Evolutionary conservation across 2,797 vertebrate species (phyloP).

Genomic region (Xenentodon cancila): DNA sequence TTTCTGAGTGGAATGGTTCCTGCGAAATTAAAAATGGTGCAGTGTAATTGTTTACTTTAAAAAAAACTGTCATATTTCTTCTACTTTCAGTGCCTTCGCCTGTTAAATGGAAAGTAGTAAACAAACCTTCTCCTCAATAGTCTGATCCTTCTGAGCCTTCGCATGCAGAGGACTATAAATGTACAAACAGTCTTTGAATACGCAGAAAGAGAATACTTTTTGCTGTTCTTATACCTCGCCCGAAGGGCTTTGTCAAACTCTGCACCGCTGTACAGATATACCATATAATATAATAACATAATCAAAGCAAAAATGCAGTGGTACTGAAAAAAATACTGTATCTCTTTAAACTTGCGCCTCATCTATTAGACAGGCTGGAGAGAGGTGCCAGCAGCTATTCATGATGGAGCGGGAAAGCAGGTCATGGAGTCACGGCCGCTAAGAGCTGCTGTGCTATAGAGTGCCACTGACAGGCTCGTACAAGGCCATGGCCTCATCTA

Average conservation of each 20-base stretch:
- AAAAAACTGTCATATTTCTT: slow-evolving; percentile 1
- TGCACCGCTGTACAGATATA: slow-evolving; percentile 56
- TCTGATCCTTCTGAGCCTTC: slow-evolving; percentile 45
- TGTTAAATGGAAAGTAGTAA: slow-evolving; percentile 14
- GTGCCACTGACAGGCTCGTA: slow-evolving; percentile 77
- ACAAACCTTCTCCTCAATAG: slow-evolving; percentile 26
- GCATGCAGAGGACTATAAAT: slow-evolving; percentile 32
- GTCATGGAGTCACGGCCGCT: slow-evolving; percentile 82
- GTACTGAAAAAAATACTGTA: slow-evolving; percentile 37
- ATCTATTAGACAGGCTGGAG: slow-evolving; percentile 76
- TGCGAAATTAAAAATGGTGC: slow-evolving; percentile 7
- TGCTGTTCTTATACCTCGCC: slow-evolving; percentile 72
- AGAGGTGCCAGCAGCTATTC: slow-evolving; percentile 80
- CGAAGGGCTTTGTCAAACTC: slow-evolving; percentile 73
- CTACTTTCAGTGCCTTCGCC: slow-evolving; percentile 17
- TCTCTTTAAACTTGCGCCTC: slow-evolving; percentile 72
- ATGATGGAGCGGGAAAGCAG: slow-evolving; percentile 75
- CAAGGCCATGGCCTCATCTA: slow-evolving; percentile 74
- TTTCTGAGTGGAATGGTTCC: slow-evolving; percentile 53
- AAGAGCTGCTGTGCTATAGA: slow-evolving; percentile 79
- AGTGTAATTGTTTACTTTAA: slow-evolving; percentile 18
- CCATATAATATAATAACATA: slow-evolving; percentile 74
- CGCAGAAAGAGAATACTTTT: slow-evolving; percentile 61
- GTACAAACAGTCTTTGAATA: slow-evolving; percentile 52
- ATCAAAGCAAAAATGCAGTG: slow-evolving; percentile 75